Base-by-base conservation (phyloP, 2,888 invertebrate genomes). In the Heteromurus nitidus region DNA sequence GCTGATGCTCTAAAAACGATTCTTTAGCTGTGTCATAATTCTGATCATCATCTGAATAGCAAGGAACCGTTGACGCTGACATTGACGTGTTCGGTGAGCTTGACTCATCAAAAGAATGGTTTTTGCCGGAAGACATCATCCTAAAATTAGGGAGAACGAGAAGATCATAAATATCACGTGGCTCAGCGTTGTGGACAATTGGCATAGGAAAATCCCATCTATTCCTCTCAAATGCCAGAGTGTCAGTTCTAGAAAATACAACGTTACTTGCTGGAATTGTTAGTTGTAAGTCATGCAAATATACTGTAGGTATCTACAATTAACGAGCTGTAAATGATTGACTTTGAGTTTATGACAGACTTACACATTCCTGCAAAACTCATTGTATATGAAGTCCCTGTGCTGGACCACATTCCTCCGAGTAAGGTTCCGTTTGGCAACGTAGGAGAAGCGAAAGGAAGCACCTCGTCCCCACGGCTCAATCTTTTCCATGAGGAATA, bases 201-300 rank as follows among this genome's bases (percentile, higher is more conserved):
- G 70, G 70, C 53, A 70, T 53, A 16, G 70, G 70, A 42, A 70
- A 58, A 24, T 70, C 70, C 70, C 70, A 70, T 55, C 58, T n/a
- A 5, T 16, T 55, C 22, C 42, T 31, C 0, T 9, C 22, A n/a
- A 11, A 70, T 24, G 70, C 70, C 13, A 70, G 30, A 16, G 70
- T 70, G 20, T 70, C 58, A 0, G 36, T 58, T 55, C 70, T 70
- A 9, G 22, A 9, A 31, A 22, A 31, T 53, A 31, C 3, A 31
- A 31, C 13, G n/a, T 50, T 7, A 50, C 13, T 18, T 13, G 7
- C 3, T 50, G n/a, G 13, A 13, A 50, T 50, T 18, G 50, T 13
- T 2, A 26, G 20, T 18, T 50, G 20, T 50, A 50, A 36, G 36
- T 36, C 13, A 36, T 5, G 36, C 5, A 36, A 36, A 36, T 36